Evolutionary conservation across 2,888 invertebrate species (phyloP).

Genomic region (Andrena trimmerana): DNA sequence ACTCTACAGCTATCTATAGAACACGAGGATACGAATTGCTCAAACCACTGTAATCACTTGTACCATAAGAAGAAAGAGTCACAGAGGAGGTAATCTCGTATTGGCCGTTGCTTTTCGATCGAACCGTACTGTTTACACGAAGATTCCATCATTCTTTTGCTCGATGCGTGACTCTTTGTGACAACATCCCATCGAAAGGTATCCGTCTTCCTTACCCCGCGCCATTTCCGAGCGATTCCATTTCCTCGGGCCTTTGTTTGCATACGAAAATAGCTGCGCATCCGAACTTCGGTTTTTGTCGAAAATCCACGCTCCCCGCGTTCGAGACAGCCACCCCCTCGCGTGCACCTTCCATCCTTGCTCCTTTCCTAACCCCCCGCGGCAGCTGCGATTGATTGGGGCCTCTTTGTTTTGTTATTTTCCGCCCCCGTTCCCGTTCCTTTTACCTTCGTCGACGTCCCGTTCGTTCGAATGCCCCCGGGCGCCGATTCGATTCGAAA

Average conservation of each 20-base stretch:
- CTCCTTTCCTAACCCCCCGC: background rate
- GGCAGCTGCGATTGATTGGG: slow-evolving; percentile 37
- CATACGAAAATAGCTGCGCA: slow-evolving; percentile 42
- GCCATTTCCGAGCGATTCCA: slow-evolving; percentile 30
- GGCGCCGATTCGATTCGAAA: slow-evolving; percentile 25
- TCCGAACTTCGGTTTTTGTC: slow-evolving; percentile 23
- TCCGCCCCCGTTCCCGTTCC: slow-evolving; percentile 32
- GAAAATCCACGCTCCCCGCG: slow-evolving; percentile 13
- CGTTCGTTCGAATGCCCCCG: slow-evolving; percentile 20
- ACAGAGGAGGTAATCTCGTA: slow-evolving; percentile 30
- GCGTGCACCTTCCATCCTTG: background rate
- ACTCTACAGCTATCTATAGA: background rate
- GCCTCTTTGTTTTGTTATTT: slow-evolving; percentile 50
- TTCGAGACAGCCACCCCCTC: background rate
- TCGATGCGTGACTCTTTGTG: slow-evolving; percentile 18
- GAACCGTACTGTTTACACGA: background rate
- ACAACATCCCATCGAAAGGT: slow-evolving; percentile 37
- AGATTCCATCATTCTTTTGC: slow-evolving; percentile 39
- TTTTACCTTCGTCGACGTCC: slow-evolving; percentile 21
- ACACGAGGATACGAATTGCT: background rate
- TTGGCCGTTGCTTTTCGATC: slow-evolving; percentile 25
- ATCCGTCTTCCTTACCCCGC: slow-evolving; percentile 35
- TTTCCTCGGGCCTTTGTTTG: slow-evolving; percentile 44
- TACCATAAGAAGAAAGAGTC: background rate
- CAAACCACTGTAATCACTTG: background rate